These are phyloP conservation scores for Aphaenogaster rudis DNA, from an alignment of 1,140 invertebrate genomes.

Conservation along the genomic window DNA sequence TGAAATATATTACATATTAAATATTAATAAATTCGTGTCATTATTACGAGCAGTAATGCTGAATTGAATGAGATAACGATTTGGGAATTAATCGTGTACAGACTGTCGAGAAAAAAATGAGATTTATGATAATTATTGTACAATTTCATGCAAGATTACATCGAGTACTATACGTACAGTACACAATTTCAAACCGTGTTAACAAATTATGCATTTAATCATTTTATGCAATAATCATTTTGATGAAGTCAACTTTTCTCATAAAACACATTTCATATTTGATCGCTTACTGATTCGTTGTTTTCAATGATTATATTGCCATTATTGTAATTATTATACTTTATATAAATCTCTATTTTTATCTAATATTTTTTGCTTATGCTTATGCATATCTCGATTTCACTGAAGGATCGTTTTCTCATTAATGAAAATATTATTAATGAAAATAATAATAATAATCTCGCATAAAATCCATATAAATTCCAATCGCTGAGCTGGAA, in stretches of 20 bases:
- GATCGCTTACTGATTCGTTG: neutral
- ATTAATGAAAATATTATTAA: constrained; percentile 31
- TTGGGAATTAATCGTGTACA: constrained; percentile 10
- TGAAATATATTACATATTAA: neutral
- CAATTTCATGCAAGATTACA: constrained; percentile 20
- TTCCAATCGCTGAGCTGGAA: constrained; percentile 6
- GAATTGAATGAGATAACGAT: neutral
- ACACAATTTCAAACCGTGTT: neutral
- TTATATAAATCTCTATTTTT: constrained; percentile 10
- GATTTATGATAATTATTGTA: constrained; percentile 13
- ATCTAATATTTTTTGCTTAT: neutral
- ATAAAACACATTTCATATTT: neutral
- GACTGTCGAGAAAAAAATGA: neutral
- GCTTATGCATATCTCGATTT: neutral
- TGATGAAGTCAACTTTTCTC: neutral
- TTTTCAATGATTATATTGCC: neutral
- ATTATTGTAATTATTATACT: neutral
- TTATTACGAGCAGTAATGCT: neutral
- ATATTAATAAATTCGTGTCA: neutral
- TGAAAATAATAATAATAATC: constrained; percentile 34
- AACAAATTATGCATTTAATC: constrained; percentile 16
- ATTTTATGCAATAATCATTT: neutral
- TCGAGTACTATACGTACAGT: neutral
- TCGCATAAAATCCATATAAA: constrained; percentile 22
- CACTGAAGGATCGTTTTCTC: constrained; percentile 4